Evolutionary conservation across 1,140 invertebrate species (phyloP), one percentile per base, ranked within the genome.

Genomic region (Drosophila kikkawai): DNA sequence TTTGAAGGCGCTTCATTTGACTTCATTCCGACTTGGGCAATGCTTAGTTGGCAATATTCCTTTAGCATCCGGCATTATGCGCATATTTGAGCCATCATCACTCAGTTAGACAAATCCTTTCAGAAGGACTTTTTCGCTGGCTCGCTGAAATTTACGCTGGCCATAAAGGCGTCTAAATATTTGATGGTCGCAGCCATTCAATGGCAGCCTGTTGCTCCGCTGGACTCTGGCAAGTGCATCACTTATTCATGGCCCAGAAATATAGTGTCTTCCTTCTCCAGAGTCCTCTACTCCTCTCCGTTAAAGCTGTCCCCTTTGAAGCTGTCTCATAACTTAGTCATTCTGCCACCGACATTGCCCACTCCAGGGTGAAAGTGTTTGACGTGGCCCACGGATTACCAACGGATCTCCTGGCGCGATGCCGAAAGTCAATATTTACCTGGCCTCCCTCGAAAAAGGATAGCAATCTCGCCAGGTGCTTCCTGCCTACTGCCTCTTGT

Each of bases 321-420:
- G 50, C 66, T 76, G 50, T 53, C 75, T 85, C 55, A 87, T 86
- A 65, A 87, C 81, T 79, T 87, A 86, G 67, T 79, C 79, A 86
- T 76, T 47, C 73, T 44, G 57, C 55, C 36, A 36, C 56, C 47
- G 7, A 34, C 45, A 22, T 45, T 39, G 64, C 41, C 48, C 48
- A 32, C 17, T 29, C 32, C 34, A 22, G 39, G 22, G 45, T 45
- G n/a, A 29, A 58, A 80, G 75, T 80, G 77, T 79, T 86, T 82
- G 69, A 36, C 39, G 51, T 57, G 44, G 67, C 51, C 59, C 53
- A 71, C 39, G 63, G 80, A 75, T 82, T 82, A 87, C 42, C 36
- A 37, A 9, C 37, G 65, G 53, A 64, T 56, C 69, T 56, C 56
- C 39, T 45, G 41, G 55, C 39, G 39, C 58, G 45, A 44, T 47